These are phyloP conservation scores for Caenorhabditis wallacei DNA, from an alignment of 2,888 invertebrate species.

Conservation along the genomic window DNA sequence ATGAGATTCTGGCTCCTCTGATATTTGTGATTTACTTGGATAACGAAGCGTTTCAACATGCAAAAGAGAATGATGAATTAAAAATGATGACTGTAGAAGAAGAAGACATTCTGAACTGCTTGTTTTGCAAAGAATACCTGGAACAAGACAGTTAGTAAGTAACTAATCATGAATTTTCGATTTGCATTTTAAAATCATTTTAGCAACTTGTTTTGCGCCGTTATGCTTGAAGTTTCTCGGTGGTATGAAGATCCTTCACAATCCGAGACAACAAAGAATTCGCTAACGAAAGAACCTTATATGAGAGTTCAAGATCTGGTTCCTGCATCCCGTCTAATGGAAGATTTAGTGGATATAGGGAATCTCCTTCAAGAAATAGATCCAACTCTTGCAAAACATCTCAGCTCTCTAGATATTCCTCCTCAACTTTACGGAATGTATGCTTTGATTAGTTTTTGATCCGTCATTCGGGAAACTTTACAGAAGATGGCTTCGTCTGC, in stretches of 20 bases:
- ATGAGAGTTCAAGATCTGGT: conserved; percentile 70
- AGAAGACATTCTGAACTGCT: conserved; percentile 86
- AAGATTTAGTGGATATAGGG: conserved; percentile 83
- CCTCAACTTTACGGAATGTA: conserved; percentile 92
- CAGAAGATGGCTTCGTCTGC: conserved; percentile 90
- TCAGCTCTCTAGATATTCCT: conserved; percentile 89
- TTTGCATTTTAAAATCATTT: neutral
- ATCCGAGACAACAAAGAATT: conserved; percentile 15
- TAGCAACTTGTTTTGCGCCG: conserved; percentile 69
- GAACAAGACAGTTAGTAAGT: conserved; percentile 91
- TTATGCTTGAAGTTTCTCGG: conserved; percentile 72
- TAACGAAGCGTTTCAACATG: conserved; percentile 88
- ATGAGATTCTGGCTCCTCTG: conserved; percentile 90
- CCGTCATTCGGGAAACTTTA: neutral
- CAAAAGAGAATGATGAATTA: conserved; percentile 85
- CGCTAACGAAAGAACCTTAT: conserved; percentile 38
- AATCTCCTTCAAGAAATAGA: conserved; percentile 87
- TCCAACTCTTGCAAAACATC: conserved; percentile 87
- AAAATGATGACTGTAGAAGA: conserved; percentile 68
- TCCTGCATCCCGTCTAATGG: conserved; percentile 70
- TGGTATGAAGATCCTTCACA: conserved; percentile 70
- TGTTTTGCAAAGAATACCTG: conserved; percentile 87
- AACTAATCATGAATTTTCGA: neutral
- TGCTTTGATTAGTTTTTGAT: conserved; percentile 70
- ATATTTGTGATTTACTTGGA: conserved; percentile 90